Evolutionary conservation across 2,888 invertebrate genomes (phyloP), one percentile per base, ranked within the genome.

Genomic region (Caenorhabditis panamensis): DNA sequence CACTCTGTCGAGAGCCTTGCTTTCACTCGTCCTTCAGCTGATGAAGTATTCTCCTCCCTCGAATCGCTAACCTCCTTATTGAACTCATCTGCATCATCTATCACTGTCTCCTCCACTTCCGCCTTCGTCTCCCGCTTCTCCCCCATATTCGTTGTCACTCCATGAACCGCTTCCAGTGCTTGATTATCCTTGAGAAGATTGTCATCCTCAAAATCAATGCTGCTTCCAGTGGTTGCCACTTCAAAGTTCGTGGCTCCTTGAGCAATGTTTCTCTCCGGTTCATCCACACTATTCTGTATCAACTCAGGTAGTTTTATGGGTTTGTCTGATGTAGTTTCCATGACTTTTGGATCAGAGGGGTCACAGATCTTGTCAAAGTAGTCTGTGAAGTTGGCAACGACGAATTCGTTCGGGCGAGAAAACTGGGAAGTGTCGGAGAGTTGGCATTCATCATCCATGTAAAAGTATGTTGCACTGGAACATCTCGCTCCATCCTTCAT

Each of bases 401-500:
- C 80, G 66, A 89, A 91, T 11, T 86, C 71, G 37, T 88, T 83
- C 6, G 89, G 89, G 18, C 84, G 68, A 1, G 88, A 86, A 72
- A 87, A 87, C 63, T 88, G 89, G 8, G 86, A 85, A 26, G 82
- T 81, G 31, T 84, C 82, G 51, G 88, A 89, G 1, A 90, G 78
- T 49, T 89, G 84, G 76, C 90, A 90, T 72, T 89, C 85, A 51
- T 88, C 86, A 44, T 71, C 76, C 49, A 71, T 82, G 59, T 87
- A 86, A 63, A 88, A 86, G 72, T 85, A 89, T 47, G 88, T 88
- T 22, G 67, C 88, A 49, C 88, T 87, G 6, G 84, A 82, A 67
- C 89, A 89, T 81, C 93, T 92, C 83, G 86, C 84, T 8, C 83
- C 84, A 56, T 87, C 82, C 24, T 87, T 82, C 71, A 89, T 81